Evolutionary conservation across 2,888 invertebrate species (phyloP).

Genomic region (Drosophila bunnanda): DNA sequence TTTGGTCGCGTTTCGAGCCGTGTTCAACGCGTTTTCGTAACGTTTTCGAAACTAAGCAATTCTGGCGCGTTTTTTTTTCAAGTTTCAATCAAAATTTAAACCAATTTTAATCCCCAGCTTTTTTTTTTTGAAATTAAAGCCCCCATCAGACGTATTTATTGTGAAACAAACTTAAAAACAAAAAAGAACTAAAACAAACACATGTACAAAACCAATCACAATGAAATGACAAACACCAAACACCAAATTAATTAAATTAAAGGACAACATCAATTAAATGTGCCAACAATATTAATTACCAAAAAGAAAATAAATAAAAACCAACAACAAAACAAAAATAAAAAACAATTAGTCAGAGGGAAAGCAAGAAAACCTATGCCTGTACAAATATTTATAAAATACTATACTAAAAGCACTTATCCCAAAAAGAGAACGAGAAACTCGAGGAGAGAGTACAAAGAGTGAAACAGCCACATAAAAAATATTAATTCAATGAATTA

Average conservation of each 20-base stretch:
- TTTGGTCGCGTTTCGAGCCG: conserved; percentile 10
- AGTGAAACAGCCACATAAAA: conserved; percentile 37
- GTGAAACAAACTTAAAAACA: conserved; percentile 1
- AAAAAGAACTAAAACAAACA: conserved; percentile 4
- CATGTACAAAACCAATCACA: conserved; percentile 36
- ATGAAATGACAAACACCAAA: conserved; percentile 23
- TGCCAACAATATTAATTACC: conserved; percentile 43
- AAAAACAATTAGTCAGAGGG: conserved; percentile 22
- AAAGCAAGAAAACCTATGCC: conserved; percentile 33
- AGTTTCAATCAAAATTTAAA: no score
- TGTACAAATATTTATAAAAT: conserved; percentile 28
- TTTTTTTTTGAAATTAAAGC: conserved; percentile 13
- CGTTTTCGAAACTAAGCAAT: not conserved
- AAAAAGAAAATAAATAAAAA: conserved; percentile 13
- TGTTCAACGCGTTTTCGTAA: conserved; percentile 5
- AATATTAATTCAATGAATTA: conserved; percentile 23
- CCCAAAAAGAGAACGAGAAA: conserved; percentile 42
- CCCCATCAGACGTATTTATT: conserved; percentile 18
- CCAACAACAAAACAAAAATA: not conserved
- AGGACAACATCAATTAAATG: conserved; percentile 21
- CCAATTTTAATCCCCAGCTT: not conserved
- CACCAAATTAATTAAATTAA: conserved; percentile 20
- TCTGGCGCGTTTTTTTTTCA: not conserved
- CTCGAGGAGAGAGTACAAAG: conserved; percentile 30
- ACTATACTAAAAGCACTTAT: conserved; percentile 38